Base-by-base conservation (phyloP, 2,113 vertebrate species). In the Eidolon helvum region DNA sequence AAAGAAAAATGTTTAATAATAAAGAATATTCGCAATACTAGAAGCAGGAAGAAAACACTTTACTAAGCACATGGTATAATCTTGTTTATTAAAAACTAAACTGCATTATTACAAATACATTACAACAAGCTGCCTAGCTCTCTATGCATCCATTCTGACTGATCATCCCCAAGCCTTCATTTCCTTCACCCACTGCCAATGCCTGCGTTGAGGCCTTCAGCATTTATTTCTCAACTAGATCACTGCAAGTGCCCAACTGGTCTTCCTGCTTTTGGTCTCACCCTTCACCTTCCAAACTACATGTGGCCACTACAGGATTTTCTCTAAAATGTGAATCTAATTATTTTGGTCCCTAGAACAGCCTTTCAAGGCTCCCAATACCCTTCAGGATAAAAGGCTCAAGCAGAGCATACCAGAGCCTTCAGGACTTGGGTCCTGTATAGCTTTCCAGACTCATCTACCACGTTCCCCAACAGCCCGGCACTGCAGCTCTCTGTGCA, bases 401-500 rank as follows among this genome's bases (percentile, higher is more conserved):
- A 24, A 18, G 61, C 15, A 55, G 69, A 66, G 26, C 22, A 2
- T 5, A 1, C 2, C 26, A 50, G 33, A 61, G 50, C 63, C 53
- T 45, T 22, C 26, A 15, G 30, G 65, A 40, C 35, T 5, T 5
- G 12, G 30, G 33, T 15, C 38, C 30, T 2, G 5, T 15, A 3
- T n/a, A 19, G 14, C 43, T n/a, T n/a, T 21, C 61, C 65, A n/a
- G 43, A 45, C 38, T 21, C 65, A 28, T 2, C 50, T 7, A 50
- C 22, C 14, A 21, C 10, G 5, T 12, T 2, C 21, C 33, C 38
- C 28, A 63, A 48, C 26, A 18, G 15, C 53, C 59, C 40, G 10
- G 40, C 0, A 1, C 55, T 0, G 1, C n/a, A 24, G 43, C 11
- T 14, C 61, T 10, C 48, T 1, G 5, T 6, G 3, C 7, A 1